Percentiles rank a stretch among this genome's conserved stretches.
Conservation (phyloP, 2,888 invertebrate genomes). For the Dermolepida albohirtum region DNA sequence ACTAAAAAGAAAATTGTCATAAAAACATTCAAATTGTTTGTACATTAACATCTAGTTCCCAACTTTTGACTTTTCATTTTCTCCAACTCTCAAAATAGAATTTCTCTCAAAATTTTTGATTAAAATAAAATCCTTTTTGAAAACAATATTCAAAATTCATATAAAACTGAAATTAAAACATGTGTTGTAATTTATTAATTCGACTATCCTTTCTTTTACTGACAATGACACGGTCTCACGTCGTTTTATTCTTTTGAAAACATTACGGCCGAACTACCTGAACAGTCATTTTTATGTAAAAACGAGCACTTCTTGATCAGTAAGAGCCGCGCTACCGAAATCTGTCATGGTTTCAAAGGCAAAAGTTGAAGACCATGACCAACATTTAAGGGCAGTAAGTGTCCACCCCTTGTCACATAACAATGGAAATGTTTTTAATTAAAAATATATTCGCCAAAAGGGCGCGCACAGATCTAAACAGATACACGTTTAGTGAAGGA, state of each 20-base stretch:
- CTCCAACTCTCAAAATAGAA: too few species aligned
- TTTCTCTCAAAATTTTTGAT: too few species aligned
- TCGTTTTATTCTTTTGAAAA: slow-evolving; percentile 7
- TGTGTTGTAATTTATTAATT: neutral
- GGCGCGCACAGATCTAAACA: neutral
- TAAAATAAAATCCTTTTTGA: too few species aligned
- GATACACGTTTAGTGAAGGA: neutral
- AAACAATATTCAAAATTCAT: too few species aligned
- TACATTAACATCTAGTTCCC: too few species aligned
- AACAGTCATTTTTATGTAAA: slow-evolving; percentile 24
- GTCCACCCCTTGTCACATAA: slow-evolving; percentile 43
- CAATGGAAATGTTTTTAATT: slow-evolving; percentile 40
- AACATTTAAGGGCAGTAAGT: slow-evolving; percentile 12
- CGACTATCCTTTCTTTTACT: neutral
- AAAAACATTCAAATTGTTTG: too few species aligned
- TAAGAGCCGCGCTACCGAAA: slow-evolving; percentile 26
- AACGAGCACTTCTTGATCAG: neutral
- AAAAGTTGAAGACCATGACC: slow-evolving; percentile 14
- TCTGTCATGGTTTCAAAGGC: slow-evolving; percentile 16
- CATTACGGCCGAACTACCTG: slow-evolving; percentile 18
- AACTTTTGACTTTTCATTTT: too few species aligned
- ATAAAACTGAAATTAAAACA: neutral
- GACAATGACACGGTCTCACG: slow-evolving; percentile 25
- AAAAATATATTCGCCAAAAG: slow-evolving; percentile 17
- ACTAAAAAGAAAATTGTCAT: too few species aligned